Percentiles rank a stretch among this genome's conserved stretches.
These are phyloP conservation scores for Mnemiopsis leidyi DNA, from an alignment of 37 sponge, comb jelly and placozoan genomes.

Conservation along the genomic window DNA sequence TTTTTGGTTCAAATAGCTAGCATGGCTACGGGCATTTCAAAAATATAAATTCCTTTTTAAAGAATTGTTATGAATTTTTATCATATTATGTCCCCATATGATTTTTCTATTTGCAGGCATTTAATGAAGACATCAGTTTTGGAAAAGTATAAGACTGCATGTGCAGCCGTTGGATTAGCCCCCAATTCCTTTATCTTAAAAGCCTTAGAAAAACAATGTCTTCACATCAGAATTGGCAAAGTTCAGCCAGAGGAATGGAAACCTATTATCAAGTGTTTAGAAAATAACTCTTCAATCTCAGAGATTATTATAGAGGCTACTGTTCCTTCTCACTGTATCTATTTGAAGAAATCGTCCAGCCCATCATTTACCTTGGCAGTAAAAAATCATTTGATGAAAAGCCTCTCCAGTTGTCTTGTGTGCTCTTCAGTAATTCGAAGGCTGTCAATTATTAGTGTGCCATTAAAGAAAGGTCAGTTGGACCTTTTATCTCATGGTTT, in stretches of 20 bases:
- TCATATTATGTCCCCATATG: no score
- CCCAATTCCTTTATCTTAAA: constrained; percentile 27
- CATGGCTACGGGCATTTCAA: no score
- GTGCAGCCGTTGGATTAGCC: constrained; percentile 49
- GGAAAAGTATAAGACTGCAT: background rate
- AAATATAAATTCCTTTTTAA: no score
- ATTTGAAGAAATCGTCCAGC: background rate
- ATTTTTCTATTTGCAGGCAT: no score
- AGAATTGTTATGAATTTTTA: no score
- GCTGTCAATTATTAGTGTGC: constrained; percentile 14
- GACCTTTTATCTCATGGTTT: constrained; percentile 4
- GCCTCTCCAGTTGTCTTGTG: background rate
- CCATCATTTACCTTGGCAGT: constrained; percentile 41
- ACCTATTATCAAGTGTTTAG: constrained; percentile 38
- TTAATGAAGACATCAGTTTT: background rate
- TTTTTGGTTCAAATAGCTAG: no score
- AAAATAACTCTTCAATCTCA: constrained; percentile 2
- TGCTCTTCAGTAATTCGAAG: constrained; percentile 12
- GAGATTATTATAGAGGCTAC: constrained; percentile 18
- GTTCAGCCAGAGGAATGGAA: constrained; percentile 62
- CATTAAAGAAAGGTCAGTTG: constrained; percentile 17
- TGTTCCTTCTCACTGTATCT: background rate
- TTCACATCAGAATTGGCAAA: constrained; percentile 29
- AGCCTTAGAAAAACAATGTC: background rate
- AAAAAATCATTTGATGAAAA: background rate